A percentile compares a stretch with the other conserved stretches of the same genome.
Evolutionary conservation across 2,888 invertebrate genomes (phyloP).

Genomic region (Eupithecia subumbrata): DNA sequence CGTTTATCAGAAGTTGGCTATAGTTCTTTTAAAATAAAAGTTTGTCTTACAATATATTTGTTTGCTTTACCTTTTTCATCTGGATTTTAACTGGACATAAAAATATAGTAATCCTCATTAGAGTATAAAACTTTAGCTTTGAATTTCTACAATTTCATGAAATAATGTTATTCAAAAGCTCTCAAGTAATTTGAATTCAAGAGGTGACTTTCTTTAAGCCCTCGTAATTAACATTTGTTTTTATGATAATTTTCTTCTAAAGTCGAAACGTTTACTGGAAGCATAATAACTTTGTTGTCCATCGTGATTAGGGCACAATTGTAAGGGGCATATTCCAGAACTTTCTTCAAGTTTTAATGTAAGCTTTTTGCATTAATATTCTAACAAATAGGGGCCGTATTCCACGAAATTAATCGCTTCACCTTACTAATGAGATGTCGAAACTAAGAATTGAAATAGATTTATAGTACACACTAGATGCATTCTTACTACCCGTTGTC

Average conservation of each 20-base stretch:
- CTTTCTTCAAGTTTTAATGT: neutral
- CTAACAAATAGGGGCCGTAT: neutral
- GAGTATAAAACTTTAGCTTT: neutral
- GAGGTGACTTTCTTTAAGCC: slow-evolving; percentile 27
- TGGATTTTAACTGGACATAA: neutral
- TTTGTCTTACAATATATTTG: no score
- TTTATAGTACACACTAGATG: no score
- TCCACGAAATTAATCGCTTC: no score
- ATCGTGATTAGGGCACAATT: neutral
- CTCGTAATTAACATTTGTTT: slow-evolving; percentile 30
- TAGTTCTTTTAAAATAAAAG: no score
- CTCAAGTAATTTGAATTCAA: slow-evolving; percentile 33
- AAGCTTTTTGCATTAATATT: neutral
- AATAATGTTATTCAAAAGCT: slow-evolving; percentile 21
- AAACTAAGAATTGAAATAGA: no score
- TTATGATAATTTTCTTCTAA: slow-evolving; percentile 34
- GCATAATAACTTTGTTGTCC: slow-evolving; percentile 28
- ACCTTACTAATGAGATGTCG: no score
- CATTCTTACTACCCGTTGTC: no score
- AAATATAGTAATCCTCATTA: neutral
- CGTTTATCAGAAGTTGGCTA: no score
- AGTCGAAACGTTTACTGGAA: slow-evolving; percentile 21
- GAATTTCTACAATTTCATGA: neutral
- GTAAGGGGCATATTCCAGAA: neutral
- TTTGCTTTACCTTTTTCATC: neutral